These are phyloP conservation scores for Ophioderma brevispina DNA, from an alignment of 35 echinoderm and acorn worm species.

Conservation along the genomic window DNA sequence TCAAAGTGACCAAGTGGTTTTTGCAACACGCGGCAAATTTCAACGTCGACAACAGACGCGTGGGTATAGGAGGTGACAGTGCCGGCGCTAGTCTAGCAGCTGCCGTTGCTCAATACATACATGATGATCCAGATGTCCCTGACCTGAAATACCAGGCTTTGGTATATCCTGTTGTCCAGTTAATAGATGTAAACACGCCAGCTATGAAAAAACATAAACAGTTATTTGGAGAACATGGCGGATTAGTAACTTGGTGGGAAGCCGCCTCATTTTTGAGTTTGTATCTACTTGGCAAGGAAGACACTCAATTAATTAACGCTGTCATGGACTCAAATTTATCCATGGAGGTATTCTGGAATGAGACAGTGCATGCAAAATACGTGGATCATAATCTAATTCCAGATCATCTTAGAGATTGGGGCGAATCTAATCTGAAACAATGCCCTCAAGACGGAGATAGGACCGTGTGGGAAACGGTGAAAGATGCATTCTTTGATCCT, in stretches of 20 bases:
- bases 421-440: not conserved
- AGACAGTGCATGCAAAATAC: not conserved
- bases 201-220: conserved; percentile 32
- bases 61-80: conserved; percentile 65
- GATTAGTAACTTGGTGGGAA: conserved; percentile 21
- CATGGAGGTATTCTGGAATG: not conserved
- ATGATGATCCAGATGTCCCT: conserved; percentile 49
- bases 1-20: conserved; percentile 62
- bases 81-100: conserved; percentile 55
- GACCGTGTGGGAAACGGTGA: conserved; percentile 37
- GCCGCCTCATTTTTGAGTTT: conserved; percentile 49
- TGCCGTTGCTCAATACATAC: conserved; percentile 29
- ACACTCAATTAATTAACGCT: not conserved
- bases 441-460: conserved; percentile 6
- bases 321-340: conserved; percentile 8
- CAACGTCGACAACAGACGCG: conserved; percentile 37
- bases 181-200: conserved; percentile 36
- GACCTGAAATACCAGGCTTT: conserved; percentile 55
- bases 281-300: conserved; percentile 25
- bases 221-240: conserved; percentile 5
- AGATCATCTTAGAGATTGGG: not conserved
- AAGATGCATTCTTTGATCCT: conserved; percentile 20
- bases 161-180: conserved; percentile 55
- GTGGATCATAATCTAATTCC: conserved; percentile 28
- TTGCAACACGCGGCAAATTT: conserved; percentile 46